Evolutionary conservation across 2,888 invertebrate genomes (phyloP).

Genomic region (Poecilus cupreus): DNA sequence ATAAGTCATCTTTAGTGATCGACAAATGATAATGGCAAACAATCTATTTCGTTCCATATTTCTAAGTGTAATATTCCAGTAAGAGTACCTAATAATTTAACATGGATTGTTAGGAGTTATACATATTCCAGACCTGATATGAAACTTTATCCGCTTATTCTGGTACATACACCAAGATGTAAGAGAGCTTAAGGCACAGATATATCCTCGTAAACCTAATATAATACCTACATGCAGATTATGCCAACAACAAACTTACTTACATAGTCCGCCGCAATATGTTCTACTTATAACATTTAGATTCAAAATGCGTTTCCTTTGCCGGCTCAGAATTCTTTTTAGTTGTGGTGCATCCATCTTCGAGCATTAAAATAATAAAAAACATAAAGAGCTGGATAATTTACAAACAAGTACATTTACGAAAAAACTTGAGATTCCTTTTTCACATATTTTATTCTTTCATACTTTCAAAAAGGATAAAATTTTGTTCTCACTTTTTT

Average conservation of each 20-base stretch:
- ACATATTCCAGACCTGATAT: constrained; percentile 15
- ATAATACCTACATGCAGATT: constrained; percentile 47
- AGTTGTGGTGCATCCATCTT: not conserved
- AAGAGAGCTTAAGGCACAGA: constrained; percentile 33
- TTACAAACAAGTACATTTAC: too few relatives aligned
- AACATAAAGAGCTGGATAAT: not conserved
- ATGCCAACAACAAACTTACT: constrained; percentile 32
- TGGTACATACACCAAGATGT: constrained; percentile 19
- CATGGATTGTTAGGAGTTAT: not conserved
- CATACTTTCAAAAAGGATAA: too few relatives aligned
- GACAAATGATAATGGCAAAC: not conserved
- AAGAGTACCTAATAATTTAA: constrained; percentile 17
- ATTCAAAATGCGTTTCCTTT: constrained; percentile 22
- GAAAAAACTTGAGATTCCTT: too few relatives aligned
- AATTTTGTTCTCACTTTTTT: too few relatives aligned
- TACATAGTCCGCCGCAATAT: constrained; percentile 24
- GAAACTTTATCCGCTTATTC: constrained; percentile 40
- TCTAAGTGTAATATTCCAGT: not conserved
- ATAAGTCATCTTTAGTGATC: not conserved
- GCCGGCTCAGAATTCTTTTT: not conserved
- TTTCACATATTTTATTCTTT: too few relatives aligned
- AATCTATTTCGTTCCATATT: not conserved
- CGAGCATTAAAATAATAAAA: not conserved
- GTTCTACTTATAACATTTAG: constrained; percentile 32
- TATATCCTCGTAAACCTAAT: constrained; percentile 38